Base-by-base conservation (phyloP, 2,113 vertebrate species). In the Corydoras sp. region DNA sequence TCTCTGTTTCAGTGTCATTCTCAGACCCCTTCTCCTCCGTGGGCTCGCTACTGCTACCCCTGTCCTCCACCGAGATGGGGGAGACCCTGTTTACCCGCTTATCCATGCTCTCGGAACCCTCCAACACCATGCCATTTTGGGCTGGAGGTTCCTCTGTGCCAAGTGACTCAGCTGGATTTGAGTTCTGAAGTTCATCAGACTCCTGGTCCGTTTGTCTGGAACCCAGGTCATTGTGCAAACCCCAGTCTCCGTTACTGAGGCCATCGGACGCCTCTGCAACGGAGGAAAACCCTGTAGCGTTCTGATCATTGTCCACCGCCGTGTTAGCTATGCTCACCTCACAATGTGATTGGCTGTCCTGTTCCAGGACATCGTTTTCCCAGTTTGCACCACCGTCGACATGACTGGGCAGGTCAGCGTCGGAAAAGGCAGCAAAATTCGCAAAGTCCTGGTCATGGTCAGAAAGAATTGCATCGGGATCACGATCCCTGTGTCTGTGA, bases 371-470 rank as follows among this genome's bases (percentile, higher is more conserved):
- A 76, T 58, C 76, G 83, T 76, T 51, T 72, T 83, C 18, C 18
- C 18, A 24, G 18, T 24, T 24, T 24, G 18, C 18, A 24, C 18
- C 18, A 24, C 18, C 18, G 18, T 24, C 18, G 18, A 24, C 18
- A 24, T 24, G 18, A 65, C 50, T 71, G 53, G 78, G 74, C 58
- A 69, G 51, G 60, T 85, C 83, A 65, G 85, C 78, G 60, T 87
- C 82, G 48, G 92, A 90, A 89, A 97, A 94, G 48, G 90, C 84
- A 71, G 93, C 85, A 89, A 98, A 98, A 84, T 95, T 94, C 62
- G 92, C 92, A 86, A 95, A 96, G 43, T 91, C 90, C 35, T 92
- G 89, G 77, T 82, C 24, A 50, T 29, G 5, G 30, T 72, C 59
- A 55, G 31, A 5, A 5, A 31, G 2, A 11, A 35, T 14, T 2